These are phyloP conservation scores for Procavia capensis DNA, from an alignment of 2,113 vertebrate species.

Conservation along the genomic window DNA sequence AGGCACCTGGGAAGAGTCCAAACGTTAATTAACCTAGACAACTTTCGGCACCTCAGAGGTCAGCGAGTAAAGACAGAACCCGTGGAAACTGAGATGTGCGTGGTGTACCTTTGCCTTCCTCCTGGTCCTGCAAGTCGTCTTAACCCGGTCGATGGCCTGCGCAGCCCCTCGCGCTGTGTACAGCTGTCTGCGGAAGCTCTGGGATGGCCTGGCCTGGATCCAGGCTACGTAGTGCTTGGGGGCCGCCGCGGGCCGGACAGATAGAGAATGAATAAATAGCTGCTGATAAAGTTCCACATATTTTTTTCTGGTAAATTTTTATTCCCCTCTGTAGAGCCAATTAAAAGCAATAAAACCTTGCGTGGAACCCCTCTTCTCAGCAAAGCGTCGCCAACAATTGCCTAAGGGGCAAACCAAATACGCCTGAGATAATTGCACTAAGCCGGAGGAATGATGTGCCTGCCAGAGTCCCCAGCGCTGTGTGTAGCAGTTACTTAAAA, in stretches of 20 bases:
- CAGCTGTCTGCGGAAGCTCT: not conserved
- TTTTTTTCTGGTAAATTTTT: slow-evolving; percentile 58
- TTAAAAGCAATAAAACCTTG: slow-evolving; percentile 69
- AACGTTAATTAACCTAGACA: not conserved
- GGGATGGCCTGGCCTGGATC: not conserved
- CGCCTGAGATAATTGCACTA: not conserved
- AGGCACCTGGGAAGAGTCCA: not conserved
- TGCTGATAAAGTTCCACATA: slow-evolving; percentile 30
- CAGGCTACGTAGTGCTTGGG: not conserved
- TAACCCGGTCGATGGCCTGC: not conserved
- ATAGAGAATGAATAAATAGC: slow-evolving; percentile 16
- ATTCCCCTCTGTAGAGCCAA: slow-evolving; percentile 53
- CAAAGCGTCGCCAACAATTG: slow-evolving; percentile 29
- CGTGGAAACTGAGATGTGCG: not conserved
- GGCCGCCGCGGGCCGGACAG: not conserved
- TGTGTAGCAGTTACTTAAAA: not conserved
- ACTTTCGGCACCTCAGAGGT: not conserved
- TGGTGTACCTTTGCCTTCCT: not conserved
- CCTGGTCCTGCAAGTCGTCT: not conserved
- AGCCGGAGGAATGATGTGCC: slow-evolving; percentile 43
- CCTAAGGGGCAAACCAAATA: slow-evolving; percentile 55
- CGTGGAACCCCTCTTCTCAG: slow-evolving; percentile 34
- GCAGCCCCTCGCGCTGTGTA: not conserved
- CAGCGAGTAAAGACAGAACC: not conserved
- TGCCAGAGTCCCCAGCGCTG: slow-evolving; percentile 25